A percentile compares a stretch with the other conserved stretches of the same genome.
These are phyloP conservation scores for Ophiodon elongatus DNA, from an alignment of 2,113 vertebrate species.

Conservation along the genomic window DNA sequence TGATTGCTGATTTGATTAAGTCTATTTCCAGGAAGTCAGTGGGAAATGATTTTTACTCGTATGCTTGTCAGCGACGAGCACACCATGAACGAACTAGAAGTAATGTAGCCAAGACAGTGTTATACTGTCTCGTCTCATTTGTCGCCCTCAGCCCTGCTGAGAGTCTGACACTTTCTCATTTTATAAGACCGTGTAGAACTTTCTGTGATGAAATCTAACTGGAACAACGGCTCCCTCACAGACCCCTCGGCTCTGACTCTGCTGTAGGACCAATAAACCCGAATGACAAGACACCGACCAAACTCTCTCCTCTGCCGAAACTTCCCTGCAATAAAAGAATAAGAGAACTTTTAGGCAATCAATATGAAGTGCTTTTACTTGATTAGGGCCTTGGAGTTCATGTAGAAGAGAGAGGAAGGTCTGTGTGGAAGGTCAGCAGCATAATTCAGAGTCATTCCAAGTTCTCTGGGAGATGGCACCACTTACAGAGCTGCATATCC, in stretches of 20 bases:
- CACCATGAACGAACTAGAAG: conserved; percentile 27
- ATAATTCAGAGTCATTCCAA: conserved; percentile 40
- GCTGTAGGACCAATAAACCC: conserved; percentile 50
- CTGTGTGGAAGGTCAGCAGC: conserved; percentile 46
- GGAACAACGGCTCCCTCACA: conserved; percentile 28
- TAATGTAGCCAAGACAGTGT: conserved; percentile 21
- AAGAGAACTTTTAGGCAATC: conserved; percentile 57
- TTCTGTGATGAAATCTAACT: conserved; percentile 63
- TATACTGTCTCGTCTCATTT: conserved; percentile 51
- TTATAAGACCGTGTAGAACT: conserved; percentile 38
- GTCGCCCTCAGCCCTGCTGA: conserved; percentile 25
- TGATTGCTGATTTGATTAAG: conserved; percentile 58
- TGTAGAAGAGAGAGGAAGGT: conserved; percentile 39
- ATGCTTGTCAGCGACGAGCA: conserved; percentile 20
- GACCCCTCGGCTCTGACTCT: conserved; percentile 51
- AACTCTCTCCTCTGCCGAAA: conserved; percentile 30
- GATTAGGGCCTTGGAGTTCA: conserved; percentile 52
- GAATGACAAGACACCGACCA: conserved; percentile 51
- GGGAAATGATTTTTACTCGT: conserved; percentile 14
- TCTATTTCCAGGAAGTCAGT: conserved; percentile 33
- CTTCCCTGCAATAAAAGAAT: conserved; percentile 45
- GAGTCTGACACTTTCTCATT: conserved; percentile 59
- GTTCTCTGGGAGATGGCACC: conserved; percentile 33
- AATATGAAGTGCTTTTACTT: conserved; percentile 50
- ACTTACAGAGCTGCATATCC: conserved; percentile 52